Percentiles rank a stretch among this genome's conserved stretches.
These are phyloP conservation scores for Drosophila formosana DNA, from an alignment of 2,888 invertebrate genomes.

Conservation along the genomic window DNA sequence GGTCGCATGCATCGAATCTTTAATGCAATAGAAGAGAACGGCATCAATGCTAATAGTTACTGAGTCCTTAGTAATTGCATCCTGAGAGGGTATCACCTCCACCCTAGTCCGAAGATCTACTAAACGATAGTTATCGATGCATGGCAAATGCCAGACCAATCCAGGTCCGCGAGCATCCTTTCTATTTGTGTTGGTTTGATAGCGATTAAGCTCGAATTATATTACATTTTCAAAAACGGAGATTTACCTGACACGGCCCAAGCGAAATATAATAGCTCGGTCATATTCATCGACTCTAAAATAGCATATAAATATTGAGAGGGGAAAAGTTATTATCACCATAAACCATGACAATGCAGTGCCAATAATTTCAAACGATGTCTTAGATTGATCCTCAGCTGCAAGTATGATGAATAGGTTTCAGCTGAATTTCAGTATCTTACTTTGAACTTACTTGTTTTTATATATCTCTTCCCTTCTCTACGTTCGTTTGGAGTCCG, in stretches of 20 bases:
- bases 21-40: constrained; percentile 91
- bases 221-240: background rate
- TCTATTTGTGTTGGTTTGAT: constrained; percentile 22
- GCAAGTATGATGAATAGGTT: too few species aligned
- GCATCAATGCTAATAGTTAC: constrained; percentile 97
- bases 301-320: constrained; percentile 70
- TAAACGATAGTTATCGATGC: constrained; percentile 85
- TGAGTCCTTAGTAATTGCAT: constrained; percentile 93
- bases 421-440: fast-evolving
- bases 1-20: constrained; percentile 90
- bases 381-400: constrained; percentile 46
- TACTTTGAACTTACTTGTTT: constrained; percentile 42
- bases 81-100: constrained; percentile 88
- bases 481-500: background rate
- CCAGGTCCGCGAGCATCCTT: constrained; percentile 86
- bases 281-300: constrained; percentile 86
- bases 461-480: constrained; percentile 40
- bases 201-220: background rate
- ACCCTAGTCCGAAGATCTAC: constrained; percentile 88
- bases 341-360: constrained; percentile 31
- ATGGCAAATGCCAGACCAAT: constrained; percentile 88
- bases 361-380: constrained; percentile 40
- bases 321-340: constrained; percentile 71
- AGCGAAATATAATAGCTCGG: constrained; percentile 88
- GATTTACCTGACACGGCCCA: constrained; percentile 85